These are phyloP conservation scores for Glandiceps talaboti DNA, from an alignment of 53 echinoderm and acorn worm species.

Conservation along the genomic window DNA sequence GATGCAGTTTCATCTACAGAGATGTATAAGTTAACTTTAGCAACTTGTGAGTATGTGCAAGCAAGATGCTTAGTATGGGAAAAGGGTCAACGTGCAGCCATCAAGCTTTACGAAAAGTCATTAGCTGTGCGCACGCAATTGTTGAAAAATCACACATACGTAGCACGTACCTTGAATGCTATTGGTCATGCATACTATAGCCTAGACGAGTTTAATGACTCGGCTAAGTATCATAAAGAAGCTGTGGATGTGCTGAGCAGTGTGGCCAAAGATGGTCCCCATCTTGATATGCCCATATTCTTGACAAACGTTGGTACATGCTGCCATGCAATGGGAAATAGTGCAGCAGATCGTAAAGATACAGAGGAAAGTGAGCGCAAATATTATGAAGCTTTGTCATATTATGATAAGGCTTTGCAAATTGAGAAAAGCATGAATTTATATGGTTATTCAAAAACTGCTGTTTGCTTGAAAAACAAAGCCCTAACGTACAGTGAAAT, in stretches of 20 bases:
- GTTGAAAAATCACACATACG: constrained; percentile 37
- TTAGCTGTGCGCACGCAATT: constrained; percentile 21
- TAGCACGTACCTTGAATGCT: constrained; percentile 66
- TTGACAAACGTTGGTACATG: constrained; percentile 71
- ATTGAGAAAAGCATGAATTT: neutral
- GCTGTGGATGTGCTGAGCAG: constrained; percentile 71
- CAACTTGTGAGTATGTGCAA: constrained; percentile 44
- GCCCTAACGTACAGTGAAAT: constrained; percentile 76
- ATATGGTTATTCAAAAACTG: constrained; percentile 50
- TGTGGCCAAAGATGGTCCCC: constrained; percentile 49
- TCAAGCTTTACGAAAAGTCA: constrained; percentile 31
- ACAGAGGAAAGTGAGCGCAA: constrained; percentile 31
- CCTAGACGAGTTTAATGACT: constrained; percentile 12
- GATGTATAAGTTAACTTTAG: constrained; percentile 24
- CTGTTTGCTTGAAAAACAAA: constrained; percentile 70
- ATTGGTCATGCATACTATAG: constrained; percentile 61
- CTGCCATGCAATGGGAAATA: constrained; percentile 54
- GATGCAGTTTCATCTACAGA: neutral
- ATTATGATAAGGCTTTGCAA: neutral
- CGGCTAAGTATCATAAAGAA: constrained; percentile 45
- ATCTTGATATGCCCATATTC: constrained; percentile 61
- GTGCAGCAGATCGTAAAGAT: constrained; percentile 13
- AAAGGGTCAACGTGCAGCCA: constrained; percentile 23
- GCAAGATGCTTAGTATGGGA: constrained; percentile 25
- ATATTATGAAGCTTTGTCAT: constrained; percentile 45